These are phyloP conservation scores for Mirounga angustirostris DNA, from an alignment of 2,113 vertebrate genomes.

Conservation along the genomic window DNA sequence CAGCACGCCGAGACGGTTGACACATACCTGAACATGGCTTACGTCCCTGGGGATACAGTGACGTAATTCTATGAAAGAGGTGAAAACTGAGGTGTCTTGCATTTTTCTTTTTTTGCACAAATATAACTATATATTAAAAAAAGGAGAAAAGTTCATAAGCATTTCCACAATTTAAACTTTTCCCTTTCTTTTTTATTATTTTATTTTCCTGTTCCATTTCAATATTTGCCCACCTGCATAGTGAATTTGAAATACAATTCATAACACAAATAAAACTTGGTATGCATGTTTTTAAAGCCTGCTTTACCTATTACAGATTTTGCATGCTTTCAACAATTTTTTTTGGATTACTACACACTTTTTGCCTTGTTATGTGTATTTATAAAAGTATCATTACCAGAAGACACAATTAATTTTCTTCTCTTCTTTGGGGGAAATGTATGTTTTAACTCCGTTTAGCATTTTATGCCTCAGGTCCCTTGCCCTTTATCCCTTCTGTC, in stretches of 20 bases:
- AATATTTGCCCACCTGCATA: neutral
- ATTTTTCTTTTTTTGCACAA: neutral
- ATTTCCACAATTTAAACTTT: neutral
- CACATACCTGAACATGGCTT: neutral
- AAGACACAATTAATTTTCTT: neutral
- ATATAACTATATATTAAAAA: neutral
- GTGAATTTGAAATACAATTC: conserved; percentile 42
- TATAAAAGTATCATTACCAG: neutral
- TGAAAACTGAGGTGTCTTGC: neutral
- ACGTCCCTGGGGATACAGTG: neutral
- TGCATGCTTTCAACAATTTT: neutral
- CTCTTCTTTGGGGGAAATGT: neutral
- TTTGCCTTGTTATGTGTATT: neutral
- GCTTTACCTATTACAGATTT: neutral
- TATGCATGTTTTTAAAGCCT: neutral
- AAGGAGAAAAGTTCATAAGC: neutral
- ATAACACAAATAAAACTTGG: neutral
- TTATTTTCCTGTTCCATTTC: neutral
- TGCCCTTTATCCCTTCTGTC: neutral
- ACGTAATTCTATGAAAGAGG: neutral
- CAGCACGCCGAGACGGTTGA: neutral
- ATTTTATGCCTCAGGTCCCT: neutral
- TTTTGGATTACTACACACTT: neutral
- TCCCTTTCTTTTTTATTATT: neutral
- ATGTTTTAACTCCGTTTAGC: neutral